phyloP scores from a whole-genome alignment of 23 tunicate species.

The Aplidium turbinatum region DNA sequence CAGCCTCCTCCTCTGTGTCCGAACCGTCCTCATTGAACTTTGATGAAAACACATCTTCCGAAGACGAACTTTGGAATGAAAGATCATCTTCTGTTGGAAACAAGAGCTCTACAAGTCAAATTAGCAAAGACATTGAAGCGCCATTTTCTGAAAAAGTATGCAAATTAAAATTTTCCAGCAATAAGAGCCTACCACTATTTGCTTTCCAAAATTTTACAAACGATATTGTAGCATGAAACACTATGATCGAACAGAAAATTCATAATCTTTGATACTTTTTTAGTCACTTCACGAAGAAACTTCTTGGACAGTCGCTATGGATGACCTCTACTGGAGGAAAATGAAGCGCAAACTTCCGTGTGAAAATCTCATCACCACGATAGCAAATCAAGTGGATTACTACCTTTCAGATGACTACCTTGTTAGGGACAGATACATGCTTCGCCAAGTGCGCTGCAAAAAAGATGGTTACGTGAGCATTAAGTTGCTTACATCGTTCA shows the following conservation, averaged over 20 bases:
- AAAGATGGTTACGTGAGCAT: conserved; percentile 95
- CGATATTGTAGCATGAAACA: too few relatives aligned
- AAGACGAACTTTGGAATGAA: too few relatives aligned
- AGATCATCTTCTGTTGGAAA: too few relatives aligned
- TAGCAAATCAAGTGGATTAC: conserved; percentile 83
- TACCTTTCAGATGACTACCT: conserved; percentile 96
- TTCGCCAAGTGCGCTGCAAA: conserved; percentile 96
- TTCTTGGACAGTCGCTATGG: conserved; percentile 55
- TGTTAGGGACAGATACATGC: conserved; percentile 81
- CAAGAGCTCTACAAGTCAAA: too few relatives aligned
- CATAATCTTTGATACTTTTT: too few relatives aligned
- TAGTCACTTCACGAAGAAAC: conserved; percentile 12
- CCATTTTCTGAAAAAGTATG: too few relatives aligned
- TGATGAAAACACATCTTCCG: too few relatives aligned
- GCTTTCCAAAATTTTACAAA: too few relatives aligned
- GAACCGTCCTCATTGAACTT: conserved; percentile 6
- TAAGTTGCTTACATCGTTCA: conserved; percentile 83
- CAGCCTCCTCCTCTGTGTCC: conserved; percentile 42
- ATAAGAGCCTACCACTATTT: too few relatives aligned
- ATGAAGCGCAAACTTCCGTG: conserved; percentile 34
- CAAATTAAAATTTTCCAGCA: too few relatives aligned
- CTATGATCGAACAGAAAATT: too few relatives aligned
- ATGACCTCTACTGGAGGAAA: conserved; percentile 50
- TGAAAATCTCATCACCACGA: conserved; percentile 24
- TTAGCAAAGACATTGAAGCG: too few relatives aligned